Evolutionary conservation across 1,140 invertebrate species (phyloP).

Genomic region (Ceratitis capitata): DNA sequence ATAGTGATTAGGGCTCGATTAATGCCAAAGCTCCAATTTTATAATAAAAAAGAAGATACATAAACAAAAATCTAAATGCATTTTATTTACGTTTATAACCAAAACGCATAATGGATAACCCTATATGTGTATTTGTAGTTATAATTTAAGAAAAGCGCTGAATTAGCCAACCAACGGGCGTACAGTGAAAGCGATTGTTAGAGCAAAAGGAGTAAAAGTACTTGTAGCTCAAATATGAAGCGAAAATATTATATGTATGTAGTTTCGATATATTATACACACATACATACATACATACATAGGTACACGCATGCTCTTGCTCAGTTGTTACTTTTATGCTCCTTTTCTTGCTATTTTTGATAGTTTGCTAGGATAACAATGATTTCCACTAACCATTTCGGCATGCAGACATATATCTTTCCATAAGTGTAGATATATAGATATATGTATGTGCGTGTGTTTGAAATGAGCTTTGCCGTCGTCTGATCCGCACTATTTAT

Average conservation of each 20-base stretch:
- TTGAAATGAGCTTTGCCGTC: not conserved
- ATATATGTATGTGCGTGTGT: not conserved
- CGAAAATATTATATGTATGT: no score
- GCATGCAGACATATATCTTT: not conserved
- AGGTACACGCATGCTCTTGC: not conserved
- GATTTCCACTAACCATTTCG: slow-evolving; percentile 1
- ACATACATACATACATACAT: not conserved
- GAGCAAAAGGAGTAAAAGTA: not conserved
- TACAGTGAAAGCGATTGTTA: not conserved
- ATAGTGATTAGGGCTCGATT: no score
- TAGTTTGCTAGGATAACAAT: not conserved
- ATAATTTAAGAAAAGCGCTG: slow-evolving; percentile 37
- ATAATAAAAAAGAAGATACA: no score
- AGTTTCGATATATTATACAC: not conserved
- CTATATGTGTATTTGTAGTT: not conserved
- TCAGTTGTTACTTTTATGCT: not conserved
- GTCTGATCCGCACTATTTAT: slow-evolving; percentile 35
- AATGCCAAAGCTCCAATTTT: no score
- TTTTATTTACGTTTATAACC: no score
- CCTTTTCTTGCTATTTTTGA: not conserved
- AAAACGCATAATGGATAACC: no score
- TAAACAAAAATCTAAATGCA: no score
- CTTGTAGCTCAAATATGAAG: not conserved
- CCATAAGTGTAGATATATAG: not conserved
- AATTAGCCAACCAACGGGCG: slow-evolving; percentile 7